phyloP scores from a whole-genome alignment of 2,888 invertebrate genomes.

The Capitulum mitella region DNA sequence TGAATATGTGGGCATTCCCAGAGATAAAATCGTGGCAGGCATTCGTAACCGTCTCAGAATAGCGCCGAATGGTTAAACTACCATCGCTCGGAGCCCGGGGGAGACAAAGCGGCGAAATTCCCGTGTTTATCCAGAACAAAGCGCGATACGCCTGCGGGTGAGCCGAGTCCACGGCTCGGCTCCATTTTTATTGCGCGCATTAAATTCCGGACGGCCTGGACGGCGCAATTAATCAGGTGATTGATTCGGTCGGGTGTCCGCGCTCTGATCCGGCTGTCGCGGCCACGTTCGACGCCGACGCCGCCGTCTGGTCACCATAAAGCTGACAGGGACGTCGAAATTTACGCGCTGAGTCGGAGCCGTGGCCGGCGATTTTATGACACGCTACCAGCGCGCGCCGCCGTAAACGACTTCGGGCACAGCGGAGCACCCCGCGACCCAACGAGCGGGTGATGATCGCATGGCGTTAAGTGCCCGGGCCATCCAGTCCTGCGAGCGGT shows the following conservation, averaged over 20 bases:
- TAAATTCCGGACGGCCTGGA: not conserved
- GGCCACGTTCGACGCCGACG: not conserved
- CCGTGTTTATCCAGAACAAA: not conserved
- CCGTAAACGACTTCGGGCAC: not conserved
- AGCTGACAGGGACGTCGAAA: constrained; percentile 13
- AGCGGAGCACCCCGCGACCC: too few species aligned
- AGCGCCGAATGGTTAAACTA: too few species aligned
- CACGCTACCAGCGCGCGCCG: not conserved
- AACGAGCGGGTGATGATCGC: too few species aligned
- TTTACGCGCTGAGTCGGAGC: not conserved
- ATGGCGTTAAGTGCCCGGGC: too few species aligned
- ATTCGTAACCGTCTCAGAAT: too few species aligned
- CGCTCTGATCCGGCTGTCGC: not conserved
- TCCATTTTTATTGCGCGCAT: not conserved
- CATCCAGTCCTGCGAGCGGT: too few species aligned
- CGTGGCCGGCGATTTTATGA: not conserved
- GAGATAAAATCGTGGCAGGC: too few species aligned
- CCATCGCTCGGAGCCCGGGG: too few species aligned
- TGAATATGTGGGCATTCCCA: too few species aligned
- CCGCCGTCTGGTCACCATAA: not conserved
- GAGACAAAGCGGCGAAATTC: not conserved
- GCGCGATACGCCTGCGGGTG: not conserved
- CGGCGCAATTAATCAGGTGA: constrained; percentile 10
- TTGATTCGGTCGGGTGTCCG: not conserved
- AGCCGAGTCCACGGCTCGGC: not conserved